phyloP scores from a whole-genome alignment of 2,797 vertebrate genomes.

The Phylloscopus collybita region DNA sequence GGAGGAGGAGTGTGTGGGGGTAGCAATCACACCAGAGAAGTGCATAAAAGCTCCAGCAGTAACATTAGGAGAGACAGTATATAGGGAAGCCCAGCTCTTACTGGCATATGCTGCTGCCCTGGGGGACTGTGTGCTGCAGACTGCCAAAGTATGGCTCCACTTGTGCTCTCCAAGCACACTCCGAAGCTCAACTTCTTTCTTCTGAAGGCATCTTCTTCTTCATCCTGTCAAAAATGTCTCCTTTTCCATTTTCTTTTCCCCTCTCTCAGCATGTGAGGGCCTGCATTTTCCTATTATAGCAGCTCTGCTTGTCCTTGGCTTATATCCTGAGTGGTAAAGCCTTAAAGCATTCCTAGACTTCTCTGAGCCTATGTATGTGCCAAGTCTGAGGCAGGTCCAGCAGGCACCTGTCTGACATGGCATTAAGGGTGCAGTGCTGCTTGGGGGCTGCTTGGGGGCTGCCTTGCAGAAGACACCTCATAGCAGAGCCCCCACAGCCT shows the following conservation, averaged over 20 bases:
- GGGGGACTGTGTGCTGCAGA: background rate
- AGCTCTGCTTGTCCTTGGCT: background rate
- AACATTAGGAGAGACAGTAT: background rate
- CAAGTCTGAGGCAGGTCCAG: background rate
- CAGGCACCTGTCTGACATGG: background rate
- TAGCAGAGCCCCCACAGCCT: background rate
- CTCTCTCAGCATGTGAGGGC: background rate
- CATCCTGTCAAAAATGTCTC: background rate
- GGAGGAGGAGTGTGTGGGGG: background rate
- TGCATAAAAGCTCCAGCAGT: background rate
- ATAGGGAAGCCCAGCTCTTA: background rate
- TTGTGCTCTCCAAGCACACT: background rate
- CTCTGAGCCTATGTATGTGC: background rate
- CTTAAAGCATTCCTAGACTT: background rate
- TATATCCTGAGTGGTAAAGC: background rate
- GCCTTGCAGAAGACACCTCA: background rate
- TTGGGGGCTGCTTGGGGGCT: background rate
- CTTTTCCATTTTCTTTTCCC: background rate
- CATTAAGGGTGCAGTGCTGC: background rate
- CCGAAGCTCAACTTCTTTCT: background rate
- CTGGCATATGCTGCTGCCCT: background rate
- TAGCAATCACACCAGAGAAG: background rate
- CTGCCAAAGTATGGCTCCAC: background rate
- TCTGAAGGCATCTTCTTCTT: background rate
- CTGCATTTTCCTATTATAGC: background rate